These are phyloP conservation scores for Notothenia rossii DNA, from an alignment of 2,113 vertebrate genomes.

Conservation along the genomic window DNA sequence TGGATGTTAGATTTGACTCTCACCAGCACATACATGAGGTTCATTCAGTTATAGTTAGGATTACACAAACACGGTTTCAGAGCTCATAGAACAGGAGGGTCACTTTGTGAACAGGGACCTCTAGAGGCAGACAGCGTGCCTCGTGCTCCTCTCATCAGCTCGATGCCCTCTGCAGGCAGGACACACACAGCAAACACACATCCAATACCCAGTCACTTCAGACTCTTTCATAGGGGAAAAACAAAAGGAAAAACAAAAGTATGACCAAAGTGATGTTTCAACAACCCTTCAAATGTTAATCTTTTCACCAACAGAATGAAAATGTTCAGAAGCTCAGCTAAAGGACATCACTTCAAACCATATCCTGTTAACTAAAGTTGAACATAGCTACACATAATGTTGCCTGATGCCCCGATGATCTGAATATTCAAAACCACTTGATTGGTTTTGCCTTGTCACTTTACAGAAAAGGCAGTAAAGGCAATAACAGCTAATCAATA, in stretches of 20 bases:
- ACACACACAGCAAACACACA: not conserved
- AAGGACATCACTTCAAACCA: not conserved
- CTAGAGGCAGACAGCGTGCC: constrained; percentile 31
- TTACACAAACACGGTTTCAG: not conserved
- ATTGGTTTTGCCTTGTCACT: not conserved
- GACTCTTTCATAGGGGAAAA: not conserved
- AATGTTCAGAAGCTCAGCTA: not conserved
- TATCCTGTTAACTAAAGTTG: not conserved
- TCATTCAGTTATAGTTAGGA: not conserved
- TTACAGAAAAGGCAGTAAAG: too few species aligned
- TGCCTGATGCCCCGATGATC: not conserved
- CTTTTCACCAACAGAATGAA: not conserved
- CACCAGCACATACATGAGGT: not conserved
- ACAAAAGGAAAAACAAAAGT: not conserved
- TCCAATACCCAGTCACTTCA: rapidly evolving
- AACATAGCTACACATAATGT: not conserved
- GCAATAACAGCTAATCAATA: not conserved
- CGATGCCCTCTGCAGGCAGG: constrained; percentile 44
- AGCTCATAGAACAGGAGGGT: not conserved
- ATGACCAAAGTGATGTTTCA: not conserved
- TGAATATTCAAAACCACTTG: not conserved
- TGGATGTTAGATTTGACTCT: not conserved
- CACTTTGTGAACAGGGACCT: constrained; percentile 53
- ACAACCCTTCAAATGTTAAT: not conserved
- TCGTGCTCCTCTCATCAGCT: not conserved